Evolutionary conservation across 2,888 invertebrate species (phyloP).

Genomic region (Volucella bombylans): DNA sequence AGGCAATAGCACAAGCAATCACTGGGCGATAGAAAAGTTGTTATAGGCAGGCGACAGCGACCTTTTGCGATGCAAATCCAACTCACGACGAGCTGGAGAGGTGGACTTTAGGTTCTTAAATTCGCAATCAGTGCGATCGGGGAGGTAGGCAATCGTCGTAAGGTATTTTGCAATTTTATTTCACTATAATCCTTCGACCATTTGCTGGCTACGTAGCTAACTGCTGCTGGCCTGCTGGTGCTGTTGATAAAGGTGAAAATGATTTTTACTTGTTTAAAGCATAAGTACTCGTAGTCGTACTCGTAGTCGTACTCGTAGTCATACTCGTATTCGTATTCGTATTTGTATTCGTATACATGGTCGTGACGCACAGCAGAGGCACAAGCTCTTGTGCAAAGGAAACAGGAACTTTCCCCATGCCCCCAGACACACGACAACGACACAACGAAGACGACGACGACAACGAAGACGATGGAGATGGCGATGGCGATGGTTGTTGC

Average conservation of each 20-base stretch:
- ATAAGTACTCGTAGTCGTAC: too few species aligned
- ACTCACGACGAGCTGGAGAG: slow-evolving; percentile 1
- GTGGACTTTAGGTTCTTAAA: background rate
- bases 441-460: slow-evolving; percentile 4
- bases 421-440: slow-evolving; percentile 47
- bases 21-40: too few species aligned
- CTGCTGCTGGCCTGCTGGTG: too few species aligned
- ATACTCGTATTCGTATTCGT: background rate
- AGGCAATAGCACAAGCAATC: too few species aligned
- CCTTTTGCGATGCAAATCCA: slow-evolving; percentile 50
- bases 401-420: slow-evolving; percentile 72
- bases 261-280: background rate
- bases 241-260: slow-evolving; percentile 62
- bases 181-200: slow-evolving; percentile 59
- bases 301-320: too few species aligned
- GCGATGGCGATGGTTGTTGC: too few species aligned
- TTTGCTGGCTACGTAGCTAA: slow-evolving; percentile 36
- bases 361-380: slow-evolving; percentile 63
- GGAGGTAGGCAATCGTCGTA: background rate
- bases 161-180: slow-evolving; percentile 13
- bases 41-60: slow-evolving; percentile 19
- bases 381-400: slow-evolving; percentile 54
- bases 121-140: background rate
- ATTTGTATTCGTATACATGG: slow-evolving; percentile 11
- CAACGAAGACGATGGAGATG: too few species aligned